Conservation (phyloP, 2,113 vertebrate genomes). For the Apodemus sylvaticus region DNA sequence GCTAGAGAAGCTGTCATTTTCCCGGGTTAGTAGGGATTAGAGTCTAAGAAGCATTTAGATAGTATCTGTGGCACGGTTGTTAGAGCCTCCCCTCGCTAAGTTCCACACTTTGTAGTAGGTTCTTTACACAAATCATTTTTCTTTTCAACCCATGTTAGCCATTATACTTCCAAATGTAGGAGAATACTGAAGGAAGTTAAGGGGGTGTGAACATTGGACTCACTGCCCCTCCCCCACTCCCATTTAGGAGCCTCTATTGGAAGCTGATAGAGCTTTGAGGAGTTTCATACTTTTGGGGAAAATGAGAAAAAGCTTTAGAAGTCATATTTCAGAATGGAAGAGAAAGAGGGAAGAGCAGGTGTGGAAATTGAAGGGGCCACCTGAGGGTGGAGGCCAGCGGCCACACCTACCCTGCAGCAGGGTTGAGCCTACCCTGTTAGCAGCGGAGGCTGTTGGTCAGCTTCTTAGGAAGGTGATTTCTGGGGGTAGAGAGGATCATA, state of each 20-base stretch:
- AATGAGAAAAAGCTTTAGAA: background rate
- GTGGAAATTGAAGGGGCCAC: background rate
- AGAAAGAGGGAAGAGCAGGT: background rate
- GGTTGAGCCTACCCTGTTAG: background rate
- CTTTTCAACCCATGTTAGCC: slow-evolving; percentile 1
- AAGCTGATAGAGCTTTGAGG: background rate
- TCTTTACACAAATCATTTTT: slow-evolving; percentile 18
- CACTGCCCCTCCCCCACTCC: no score
- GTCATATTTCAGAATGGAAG: background rate
- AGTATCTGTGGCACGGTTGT: background rate
- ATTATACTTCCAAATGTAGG: slow-evolving; percentile 8
- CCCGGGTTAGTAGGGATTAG: background rate
- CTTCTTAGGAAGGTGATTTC: background rate
- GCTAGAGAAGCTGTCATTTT: slow-evolving; percentile 21
- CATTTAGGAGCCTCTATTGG: background rate
- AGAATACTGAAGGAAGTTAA: background rate
- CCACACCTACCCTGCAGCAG: no score
- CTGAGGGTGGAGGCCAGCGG: background rate
- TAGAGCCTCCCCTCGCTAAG: background rate
- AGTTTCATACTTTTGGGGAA: background rate
- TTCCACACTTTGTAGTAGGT: slow-evolving; percentile 18
- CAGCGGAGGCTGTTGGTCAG: background rate
- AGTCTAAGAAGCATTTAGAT: background rate
- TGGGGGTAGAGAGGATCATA: background rate
- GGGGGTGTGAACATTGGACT: background rate